Conservation (phyloP, 2,113 vertebrate genomes). For the Catharus minimus region DNA sequence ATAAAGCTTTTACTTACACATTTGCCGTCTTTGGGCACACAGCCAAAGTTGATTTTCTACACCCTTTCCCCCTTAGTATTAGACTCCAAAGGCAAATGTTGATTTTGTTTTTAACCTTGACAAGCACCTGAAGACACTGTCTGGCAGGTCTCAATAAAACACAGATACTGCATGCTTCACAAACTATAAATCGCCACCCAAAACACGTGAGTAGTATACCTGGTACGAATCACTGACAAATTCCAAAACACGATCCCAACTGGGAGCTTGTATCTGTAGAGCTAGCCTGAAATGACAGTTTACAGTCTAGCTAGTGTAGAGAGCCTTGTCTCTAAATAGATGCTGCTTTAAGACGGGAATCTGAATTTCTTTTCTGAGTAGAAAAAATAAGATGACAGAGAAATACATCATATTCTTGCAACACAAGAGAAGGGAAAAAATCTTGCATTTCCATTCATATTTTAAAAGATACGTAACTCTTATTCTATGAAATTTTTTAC, state of each 20-base stretch:
- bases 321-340: constrained; percentile 46
- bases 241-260: constrained; percentile 46
- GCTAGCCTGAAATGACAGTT: constrained; percentile 51
- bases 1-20: not conserved
- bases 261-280: constrained; percentile 49
- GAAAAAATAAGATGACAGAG: constrained; percentile 50
- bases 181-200: constrained; percentile 14
- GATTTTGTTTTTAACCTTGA: not conserved
- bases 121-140: not conserved
- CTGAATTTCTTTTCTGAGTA: constrained; percentile 52
- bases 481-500: not conserved
- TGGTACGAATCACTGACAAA: constrained; percentile 36
- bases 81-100: not conserved
- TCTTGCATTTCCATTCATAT: not conserved
- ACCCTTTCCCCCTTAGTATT: not conserved
- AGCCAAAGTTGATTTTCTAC: not conserved
- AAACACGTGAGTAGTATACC: constrained; percentile 48
- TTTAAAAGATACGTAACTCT: not conserved
- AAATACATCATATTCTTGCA: constrained; percentile 55
- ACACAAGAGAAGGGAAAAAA: constrained; percentile 33
- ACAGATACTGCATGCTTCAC: constrained; percentile 36
- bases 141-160: constrained; percentile 5
- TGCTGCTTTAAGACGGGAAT: constrained; percentile 57
- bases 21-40: not conserved
- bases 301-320: constrained; percentile 54